A percentile compares a stretch with the other conserved stretches of the same genome.
Evolutionary conservation across 2,113 vertebrate species (phyloP).

Genomic region (Chaetodon trifascialis): DNA sequence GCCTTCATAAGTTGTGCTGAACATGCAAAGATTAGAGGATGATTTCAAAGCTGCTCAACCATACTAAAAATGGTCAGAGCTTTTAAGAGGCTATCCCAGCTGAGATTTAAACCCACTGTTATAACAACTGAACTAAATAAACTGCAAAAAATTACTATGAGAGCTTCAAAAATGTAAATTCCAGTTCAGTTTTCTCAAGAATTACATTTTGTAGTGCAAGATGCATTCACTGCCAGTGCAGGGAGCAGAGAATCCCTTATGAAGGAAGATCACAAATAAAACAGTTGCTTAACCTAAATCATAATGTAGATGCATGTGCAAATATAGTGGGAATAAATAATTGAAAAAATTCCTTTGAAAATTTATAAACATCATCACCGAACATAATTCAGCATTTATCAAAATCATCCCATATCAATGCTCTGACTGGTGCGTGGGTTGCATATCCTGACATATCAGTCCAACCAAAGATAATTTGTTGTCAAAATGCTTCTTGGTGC

Average conservation of each 20-base stretch:
- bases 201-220: not conserved
- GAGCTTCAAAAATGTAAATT: not conserved
- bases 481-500: not conserved
- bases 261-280: not conserved
- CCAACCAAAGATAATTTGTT: slow-evolving; percentile 7
- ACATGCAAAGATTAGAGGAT: slow-evolving; percentile 25
- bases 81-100: slow-evolving; percentile 1
- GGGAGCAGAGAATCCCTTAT: not conserved
- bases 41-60: slow-evolving; percentile 7
- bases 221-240: not conserved
- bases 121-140: too few relatives aligned
- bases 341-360: not conserved
- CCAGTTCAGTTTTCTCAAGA: not conserved
- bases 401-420: not conserved
- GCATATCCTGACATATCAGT: not conserved
- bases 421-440: not conserved
- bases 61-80: slow-evolving; percentile 9
- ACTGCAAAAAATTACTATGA: not conserved
- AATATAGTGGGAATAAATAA: not conserved
- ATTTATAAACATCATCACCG: not conserved
- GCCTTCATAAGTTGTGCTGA: not conserved
- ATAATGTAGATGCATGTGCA: not conserved
- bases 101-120: slow-evolving; percentile 31
- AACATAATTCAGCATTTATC: not conserved
- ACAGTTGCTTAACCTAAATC: not conserved